Conservation (phyloP, 2,888 invertebrate species). For the Mantis religiosa region DNA sequence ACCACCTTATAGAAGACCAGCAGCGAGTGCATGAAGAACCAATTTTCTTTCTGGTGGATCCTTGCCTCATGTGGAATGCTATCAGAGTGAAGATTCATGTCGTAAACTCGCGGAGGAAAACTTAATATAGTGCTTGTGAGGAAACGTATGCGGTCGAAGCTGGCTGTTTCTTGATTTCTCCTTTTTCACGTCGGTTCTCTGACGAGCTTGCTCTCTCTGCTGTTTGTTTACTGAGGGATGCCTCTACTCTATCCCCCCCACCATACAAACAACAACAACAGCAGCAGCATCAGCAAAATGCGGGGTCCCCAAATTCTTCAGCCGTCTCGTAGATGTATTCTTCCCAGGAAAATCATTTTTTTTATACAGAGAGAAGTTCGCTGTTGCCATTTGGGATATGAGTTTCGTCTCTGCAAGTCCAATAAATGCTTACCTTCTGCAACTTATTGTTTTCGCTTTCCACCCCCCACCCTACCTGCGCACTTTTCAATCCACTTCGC, state of each 20-base stretch:
- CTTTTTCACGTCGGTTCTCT: neutral
- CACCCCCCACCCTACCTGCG: neutral
- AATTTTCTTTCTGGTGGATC: too few species aligned
- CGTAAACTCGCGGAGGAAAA: neutral
- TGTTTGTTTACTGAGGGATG: constrained; percentile 2
- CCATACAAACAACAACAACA: neutral
- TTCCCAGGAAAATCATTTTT: constrained; percentile 5
- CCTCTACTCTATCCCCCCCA: too few species aligned
- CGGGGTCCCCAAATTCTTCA: neutral
- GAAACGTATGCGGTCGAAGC: neutral
- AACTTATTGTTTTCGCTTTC: neutral
- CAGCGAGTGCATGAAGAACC: too few species aligned
- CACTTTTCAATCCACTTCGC: neutral
- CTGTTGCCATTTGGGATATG: constrained; percentile 6
- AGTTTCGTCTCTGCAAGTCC: constrained; percentile 1
- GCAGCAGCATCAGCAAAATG: neutral
- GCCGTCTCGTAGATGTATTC: neutral
- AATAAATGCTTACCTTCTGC: neutral
- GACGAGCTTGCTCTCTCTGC: neutral
- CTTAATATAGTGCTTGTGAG: neutral
- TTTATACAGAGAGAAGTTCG: neutral
- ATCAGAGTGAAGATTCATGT: too few species aligned
- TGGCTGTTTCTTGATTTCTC: neutral
- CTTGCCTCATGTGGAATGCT: too few species aligned
- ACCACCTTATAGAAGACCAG: too few species aligned